These are phyloP conservation scores for Progne subis DNA, from an alignment of 2,113 vertebrate genomes.

Conservation along the genomic window DNA sequence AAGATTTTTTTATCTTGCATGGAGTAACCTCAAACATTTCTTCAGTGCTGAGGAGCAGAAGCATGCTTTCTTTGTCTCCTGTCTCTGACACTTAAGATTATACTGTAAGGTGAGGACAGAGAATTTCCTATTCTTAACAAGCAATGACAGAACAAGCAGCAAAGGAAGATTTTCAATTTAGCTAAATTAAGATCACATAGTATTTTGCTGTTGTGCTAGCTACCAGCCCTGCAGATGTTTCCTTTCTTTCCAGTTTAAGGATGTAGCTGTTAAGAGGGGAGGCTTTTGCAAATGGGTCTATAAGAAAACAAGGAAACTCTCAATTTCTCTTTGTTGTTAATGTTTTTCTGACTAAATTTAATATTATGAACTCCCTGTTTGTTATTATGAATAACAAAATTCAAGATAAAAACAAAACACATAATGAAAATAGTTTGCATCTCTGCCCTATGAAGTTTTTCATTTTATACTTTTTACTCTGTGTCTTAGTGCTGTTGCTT, in stretches of 20 bases:
- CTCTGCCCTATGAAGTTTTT: neutral
- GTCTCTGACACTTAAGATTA: neutral
- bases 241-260: constrained; percentile 65
- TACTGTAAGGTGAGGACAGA: constrained; percentile 27
- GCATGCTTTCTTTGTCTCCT: neutral
- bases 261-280: constrained; percentile 52
- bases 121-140: constrained; percentile 36
- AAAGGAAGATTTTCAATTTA: constrained; percentile 31
- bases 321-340: constrained; percentile 45
- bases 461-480: neutral
- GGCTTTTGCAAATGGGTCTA: constrained; percentile 31
- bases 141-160: neutral
- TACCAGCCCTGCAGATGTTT: constrained; percentile 66
- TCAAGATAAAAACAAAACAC: neutral
- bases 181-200: constrained; percentile 57
- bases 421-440: neutral
- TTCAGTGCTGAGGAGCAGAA: neutral
- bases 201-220: constrained; percentile 41
- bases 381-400: neutral
- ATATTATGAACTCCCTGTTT: neutral
- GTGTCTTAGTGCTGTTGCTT: neutral
- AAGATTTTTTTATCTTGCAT: neutral
- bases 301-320: constrained; percentile 65
- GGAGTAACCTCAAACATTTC: neutral
- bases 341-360: constrained; percentile 31